Percentiles rank a stretch among this genome's conserved stretches.
phyloP scores from a whole-genome alignment of 2,888 invertebrate genomes.

The Muschampia plurimacula region DNA sequence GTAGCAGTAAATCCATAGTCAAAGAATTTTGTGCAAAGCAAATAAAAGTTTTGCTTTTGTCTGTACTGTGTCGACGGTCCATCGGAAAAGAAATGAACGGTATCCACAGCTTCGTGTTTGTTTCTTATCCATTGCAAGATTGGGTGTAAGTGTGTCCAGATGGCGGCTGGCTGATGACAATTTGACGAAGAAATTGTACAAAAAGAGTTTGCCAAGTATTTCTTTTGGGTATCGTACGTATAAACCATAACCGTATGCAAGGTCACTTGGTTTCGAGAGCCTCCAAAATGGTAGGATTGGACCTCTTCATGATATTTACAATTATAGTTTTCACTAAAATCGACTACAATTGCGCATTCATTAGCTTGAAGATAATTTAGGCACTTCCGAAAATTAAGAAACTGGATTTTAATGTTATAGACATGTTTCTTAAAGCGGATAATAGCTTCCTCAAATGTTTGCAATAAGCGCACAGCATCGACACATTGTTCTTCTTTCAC shows the following conservation, averaged over 20 bases:
- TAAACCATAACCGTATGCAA: constrained; percentile 59
- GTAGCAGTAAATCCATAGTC: constrained; percentile 42
- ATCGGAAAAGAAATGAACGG: constrained; percentile 59
- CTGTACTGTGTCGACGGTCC: constrained; percentile 51
- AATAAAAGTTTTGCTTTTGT: constrained; percentile 56
- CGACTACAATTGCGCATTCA: no score
- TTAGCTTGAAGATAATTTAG: no score
- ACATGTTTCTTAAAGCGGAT: no score
- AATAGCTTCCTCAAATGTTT: no score
- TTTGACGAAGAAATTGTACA: constrained; percentile 55
- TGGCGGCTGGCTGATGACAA: constrained; percentile 57
- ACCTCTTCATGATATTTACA: no score
- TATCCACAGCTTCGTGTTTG: constrained; percentile 39
- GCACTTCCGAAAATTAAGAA: no score
- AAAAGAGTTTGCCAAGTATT: constrained; percentile 42
- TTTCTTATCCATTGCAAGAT: constrained; percentile 41
- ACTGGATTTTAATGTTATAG: no score
- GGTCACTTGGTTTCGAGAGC: no score
- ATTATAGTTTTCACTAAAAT: no score
- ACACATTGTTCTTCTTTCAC: no score
- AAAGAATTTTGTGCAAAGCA: constrained; percentile 45
- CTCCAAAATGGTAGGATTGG: no score
- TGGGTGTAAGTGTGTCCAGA: constrained; percentile 63
- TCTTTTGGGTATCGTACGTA: constrained; percentile 36
- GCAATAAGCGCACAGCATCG: no score